Conservation (phyloP, 2,797 vertebrate species). For the Falco biarmicus region DNA sequence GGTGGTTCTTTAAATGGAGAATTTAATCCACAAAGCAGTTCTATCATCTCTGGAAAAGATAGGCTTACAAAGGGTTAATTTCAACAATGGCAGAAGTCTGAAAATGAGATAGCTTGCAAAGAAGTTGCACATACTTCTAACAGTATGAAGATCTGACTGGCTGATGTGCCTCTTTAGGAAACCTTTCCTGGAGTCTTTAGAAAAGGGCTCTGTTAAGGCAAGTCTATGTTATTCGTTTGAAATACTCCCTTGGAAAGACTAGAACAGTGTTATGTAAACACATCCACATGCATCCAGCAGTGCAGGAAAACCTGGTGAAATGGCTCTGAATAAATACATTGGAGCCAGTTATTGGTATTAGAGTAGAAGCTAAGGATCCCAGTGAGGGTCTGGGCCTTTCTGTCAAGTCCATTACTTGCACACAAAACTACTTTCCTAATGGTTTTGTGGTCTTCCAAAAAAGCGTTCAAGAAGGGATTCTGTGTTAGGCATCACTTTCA, state of each 20-base stretch:
- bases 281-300: neutral
- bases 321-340: neutral
- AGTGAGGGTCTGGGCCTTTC: neutral
- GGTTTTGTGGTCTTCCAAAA: accelerated
- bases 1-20: neutral
- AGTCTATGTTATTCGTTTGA: neutral
- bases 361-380: neutral
- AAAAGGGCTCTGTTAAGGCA: neutral
- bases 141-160: neutral
- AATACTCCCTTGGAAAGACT: neutral
- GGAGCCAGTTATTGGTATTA: neutral
- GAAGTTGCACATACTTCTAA: neutral
- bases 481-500: neutral
- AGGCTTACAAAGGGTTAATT: neutral
- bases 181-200: neutral
- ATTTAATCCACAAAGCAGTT: neutral
- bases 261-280: neutral
- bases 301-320: neutral
- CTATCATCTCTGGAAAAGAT: neutral
- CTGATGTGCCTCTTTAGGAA: neutral
- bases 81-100: neutral
- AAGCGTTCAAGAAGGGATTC: neutral
- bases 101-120: neutral
- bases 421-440: neutral
- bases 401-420: neutral